These are phyloP conservation scores for Glossophaga mutica DNA, from an alignment of 2,797 vertebrate genomes.

Conservation along the genomic window DNA sequence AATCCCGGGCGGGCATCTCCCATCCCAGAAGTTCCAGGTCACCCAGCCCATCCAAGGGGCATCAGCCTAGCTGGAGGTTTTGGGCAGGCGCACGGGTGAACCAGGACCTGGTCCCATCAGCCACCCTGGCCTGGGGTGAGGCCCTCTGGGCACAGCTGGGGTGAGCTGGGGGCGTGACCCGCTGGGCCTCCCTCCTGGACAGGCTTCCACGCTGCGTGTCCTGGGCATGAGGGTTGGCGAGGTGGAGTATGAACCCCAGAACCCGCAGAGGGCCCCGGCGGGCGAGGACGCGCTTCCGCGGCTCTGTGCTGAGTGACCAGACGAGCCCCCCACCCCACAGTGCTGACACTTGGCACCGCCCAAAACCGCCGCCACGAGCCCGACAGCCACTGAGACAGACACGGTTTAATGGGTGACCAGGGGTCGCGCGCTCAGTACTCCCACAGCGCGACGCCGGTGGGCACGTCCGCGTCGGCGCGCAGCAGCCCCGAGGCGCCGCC, in stretches of 20 bases:
- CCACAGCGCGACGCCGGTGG: slow-evolving; percentile 88
- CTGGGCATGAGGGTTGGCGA: neutral
- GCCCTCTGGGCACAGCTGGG: no score
- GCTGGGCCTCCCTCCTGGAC: neutral
- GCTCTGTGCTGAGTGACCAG: neutral
- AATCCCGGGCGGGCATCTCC: neutral
- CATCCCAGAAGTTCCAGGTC: neutral
- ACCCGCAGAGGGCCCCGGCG: neutral
- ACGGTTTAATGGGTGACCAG: neutral
- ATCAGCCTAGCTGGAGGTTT: neutral
- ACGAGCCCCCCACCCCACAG: neutral
- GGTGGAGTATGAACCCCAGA: no score
- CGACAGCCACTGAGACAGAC: neutral
- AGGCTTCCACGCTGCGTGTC: neutral
- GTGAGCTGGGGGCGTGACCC: neutral
- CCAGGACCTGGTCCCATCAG: no score
- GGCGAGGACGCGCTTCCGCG: neutral
- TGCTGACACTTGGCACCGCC: accelerated
- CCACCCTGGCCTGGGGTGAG: neutral
- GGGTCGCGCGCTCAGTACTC: slow-evolving; percentile 86
- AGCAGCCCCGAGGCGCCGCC: slow-evolving; percentile 94
- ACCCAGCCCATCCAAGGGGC: neutral
- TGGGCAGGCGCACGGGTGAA: neutral
- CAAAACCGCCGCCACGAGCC: neutral
- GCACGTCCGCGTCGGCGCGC: slow-evolving; percentile 88